Evolutionary conservation across 2,888 invertebrate species (phyloP).

Genomic region (Drosophila seclusa): DNA sequence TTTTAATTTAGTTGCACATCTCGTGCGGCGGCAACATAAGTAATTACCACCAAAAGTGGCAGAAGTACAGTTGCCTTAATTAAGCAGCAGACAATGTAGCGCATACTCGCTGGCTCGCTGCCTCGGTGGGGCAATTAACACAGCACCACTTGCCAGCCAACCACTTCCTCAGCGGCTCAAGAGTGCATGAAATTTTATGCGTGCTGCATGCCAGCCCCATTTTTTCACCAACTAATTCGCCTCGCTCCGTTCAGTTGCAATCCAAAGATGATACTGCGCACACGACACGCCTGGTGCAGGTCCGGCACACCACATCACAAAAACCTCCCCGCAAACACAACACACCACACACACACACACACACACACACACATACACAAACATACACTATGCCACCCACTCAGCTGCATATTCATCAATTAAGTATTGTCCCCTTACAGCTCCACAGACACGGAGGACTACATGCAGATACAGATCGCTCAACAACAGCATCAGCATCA

Average conservation of each 20-base stretch:
- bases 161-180: conserved; percentile 63
- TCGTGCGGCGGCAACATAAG: conserved; percentile 68
- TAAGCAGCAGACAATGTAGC: conserved; percentile 49
- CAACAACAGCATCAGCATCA: conserved; percentile 75
- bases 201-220: conserved; percentile 65
- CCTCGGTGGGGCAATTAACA: conserved; percentile 56
- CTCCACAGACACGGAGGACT: conserved; percentile 85
- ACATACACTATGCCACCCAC: neutral
- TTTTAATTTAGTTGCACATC: conserved; percentile 59
- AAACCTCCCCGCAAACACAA: neutral
- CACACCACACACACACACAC: neutral
- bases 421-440: conserved; percentile 54
- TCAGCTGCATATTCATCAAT: neutral
- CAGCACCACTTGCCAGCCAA: conserved; percentile 32
- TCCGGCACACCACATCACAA: conserved; percentile 30
- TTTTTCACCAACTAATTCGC: conserved; percentile 26
- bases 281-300: conserved; percentile 82
- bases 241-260: conserved; percentile 69
- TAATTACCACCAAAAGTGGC: conserved; percentile 63
- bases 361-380: neutral
- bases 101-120: conserved; percentile 14
- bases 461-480: conserved; percentile 87
- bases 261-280: conserved; percentile 82
- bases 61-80: conserved; percentile 72
- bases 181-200: conserved; percentile 82